Evolutionary conservation across 2,888 invertebrate species (phyloP), one percentile per base, ranked within the genome.

Genomic region (Callinectes sapidus): DNA sequence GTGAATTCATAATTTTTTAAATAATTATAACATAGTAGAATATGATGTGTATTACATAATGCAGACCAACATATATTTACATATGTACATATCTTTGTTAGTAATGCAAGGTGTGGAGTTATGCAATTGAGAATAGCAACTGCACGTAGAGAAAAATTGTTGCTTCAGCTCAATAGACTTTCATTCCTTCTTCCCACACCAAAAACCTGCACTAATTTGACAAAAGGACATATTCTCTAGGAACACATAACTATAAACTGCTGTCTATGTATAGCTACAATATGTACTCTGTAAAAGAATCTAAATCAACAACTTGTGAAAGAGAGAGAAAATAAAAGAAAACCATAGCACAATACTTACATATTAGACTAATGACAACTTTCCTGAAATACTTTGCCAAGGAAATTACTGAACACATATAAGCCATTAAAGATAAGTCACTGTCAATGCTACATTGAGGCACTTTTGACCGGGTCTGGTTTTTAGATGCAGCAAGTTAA

Each of bases 361-460:
- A 87, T 32, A 48, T 48, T n/a, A 48, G 87, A 32, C 54, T 87
- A 54, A 42, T 42, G 55, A 87, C 23, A 87, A 54, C 87, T n/a
- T 28, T 55, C n/a, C 55, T 48, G 48, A 81, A 71, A 81, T 42
- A 42, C 48, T 39, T 90, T 77, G 81, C 39, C 54, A 90, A 32
- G 54, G 42, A 42, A 42, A 87, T 18, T 39, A 23, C 48, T 28
- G n/a, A 23, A 61, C 71, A n/a, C 28, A 71, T 54, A 87, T 48
- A 23, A 86, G 87, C 32, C 55, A 54, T 35, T 16, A 32, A 87
- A 10, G 16, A 48, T 28, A 54, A 55, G 42, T n/a, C 87, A 87
- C 28, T 87, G 16, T 87, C 28, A 87, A 28, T 48, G 32, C 87
- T 48, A 87, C 55, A 87, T n/a, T 55, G 48, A 87, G 28, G 35